Evolutionary conservation across 2,797 vertebrate species (phyloP).

Genomic region (Tarsius wallacei): DNA sequence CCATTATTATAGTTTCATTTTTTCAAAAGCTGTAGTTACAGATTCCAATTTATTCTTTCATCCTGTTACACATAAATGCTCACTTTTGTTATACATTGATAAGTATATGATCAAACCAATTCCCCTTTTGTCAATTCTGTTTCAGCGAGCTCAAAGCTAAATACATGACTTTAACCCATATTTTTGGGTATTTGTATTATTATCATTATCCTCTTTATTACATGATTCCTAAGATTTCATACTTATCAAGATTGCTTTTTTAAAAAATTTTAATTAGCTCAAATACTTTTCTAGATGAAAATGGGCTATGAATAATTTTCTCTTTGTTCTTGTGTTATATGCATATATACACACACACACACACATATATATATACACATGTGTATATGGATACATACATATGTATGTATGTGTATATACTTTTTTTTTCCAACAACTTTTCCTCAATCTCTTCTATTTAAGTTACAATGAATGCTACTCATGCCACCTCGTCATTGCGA

Average conservation of each 20-base stretch:
- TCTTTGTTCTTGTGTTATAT: background rate
- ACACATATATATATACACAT: background rate
- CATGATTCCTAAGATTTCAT: background rate
- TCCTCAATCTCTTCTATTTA: background rate
- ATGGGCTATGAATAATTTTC: background rate
- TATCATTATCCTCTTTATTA: background rate
- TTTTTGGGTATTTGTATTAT: conserved; percentile 33
- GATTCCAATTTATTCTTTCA: background rate
- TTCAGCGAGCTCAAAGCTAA: conserved; percentile 19
- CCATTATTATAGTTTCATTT: background rate
- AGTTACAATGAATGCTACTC: background rate
- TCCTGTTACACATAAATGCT: background rate
- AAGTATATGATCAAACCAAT: background rate
- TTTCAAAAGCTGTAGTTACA: background rate
- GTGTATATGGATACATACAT: background rate
- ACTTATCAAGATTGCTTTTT: background rate
- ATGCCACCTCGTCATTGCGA: background rate
- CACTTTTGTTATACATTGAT: background rate
- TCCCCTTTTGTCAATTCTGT: background rate
- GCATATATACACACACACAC: background rate
- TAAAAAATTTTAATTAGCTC: background rate
- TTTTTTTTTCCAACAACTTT: background rate
- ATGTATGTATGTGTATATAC: too few species aligned
- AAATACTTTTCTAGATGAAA: background rate
- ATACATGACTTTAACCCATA: background rate